Percentiles rank a stretch among this genome's conserved stretches.
phyloP scores from a whole-genome alignment of 2,888 invertebrate genomes.

The Aphodius sticticus region DNA sequence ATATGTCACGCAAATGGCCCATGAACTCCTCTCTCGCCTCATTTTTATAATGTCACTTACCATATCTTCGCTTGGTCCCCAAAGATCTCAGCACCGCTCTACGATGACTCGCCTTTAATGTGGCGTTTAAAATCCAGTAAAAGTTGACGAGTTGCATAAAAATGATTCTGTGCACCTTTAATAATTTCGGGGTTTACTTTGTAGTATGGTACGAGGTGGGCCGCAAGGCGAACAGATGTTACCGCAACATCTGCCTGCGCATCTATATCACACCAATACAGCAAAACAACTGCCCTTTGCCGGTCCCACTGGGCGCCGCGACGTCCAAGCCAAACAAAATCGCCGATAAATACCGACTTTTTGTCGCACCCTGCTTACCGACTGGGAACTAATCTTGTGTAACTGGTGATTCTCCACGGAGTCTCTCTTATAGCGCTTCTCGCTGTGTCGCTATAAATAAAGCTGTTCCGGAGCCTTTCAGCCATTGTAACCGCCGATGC shows the following conservation, averaged over 20 bases:
- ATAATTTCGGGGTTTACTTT: too few species aligned
- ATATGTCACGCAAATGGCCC: constrained; percentile 32
- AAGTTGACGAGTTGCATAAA: too few species aligned
- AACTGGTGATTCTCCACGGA: constrained; percentile 31
- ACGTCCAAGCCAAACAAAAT: background rate
- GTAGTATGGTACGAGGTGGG: too few species aligned
- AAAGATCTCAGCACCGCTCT: background rate
- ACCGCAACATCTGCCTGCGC: too few species aligned
- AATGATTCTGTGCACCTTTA: too few species aligned
- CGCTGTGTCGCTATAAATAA: constrained; percentile 36
- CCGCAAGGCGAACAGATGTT: too few species aligned
- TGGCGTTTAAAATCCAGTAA: too few species aligned
- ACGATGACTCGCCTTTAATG: background rate
- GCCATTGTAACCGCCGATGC: background rate
- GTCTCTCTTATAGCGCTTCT: constrained; percentile 26
- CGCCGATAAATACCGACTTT: background rate
- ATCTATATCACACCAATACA: too few species aligned
- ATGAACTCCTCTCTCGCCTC: constrained; percentile 21
- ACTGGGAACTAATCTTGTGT: constrained; percentile 32
- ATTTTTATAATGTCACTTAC: constrained; percentile 32
- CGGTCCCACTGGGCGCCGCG: too few species aligned
- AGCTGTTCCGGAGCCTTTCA: constrained; percentile 41
- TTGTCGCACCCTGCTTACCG: constrained; percentile 20
- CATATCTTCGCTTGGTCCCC: background rate
- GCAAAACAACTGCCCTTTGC: too few species aligned